Evolutionary conservation across 2,888 invertebrate genomes (phyloP), one percentile per base, ranked within the genome.

Genomic region (Galeopsomyia nigrocyanea): DNA sequence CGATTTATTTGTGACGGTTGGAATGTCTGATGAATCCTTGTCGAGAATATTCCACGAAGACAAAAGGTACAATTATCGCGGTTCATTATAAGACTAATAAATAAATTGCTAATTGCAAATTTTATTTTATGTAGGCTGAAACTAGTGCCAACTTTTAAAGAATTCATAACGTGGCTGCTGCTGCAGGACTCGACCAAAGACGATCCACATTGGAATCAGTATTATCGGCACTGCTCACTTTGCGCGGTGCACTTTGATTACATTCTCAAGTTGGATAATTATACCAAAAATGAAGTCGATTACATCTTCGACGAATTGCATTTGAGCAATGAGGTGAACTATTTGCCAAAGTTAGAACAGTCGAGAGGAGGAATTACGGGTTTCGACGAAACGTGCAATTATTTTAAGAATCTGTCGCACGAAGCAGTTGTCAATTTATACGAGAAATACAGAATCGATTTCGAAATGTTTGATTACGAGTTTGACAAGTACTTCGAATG

Each of bases 161-260:
- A 87, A 76, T 87, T 86, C 66, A 49, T 83, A 21, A 75, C 75
- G 10, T 86, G 86, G 84, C 78, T 87, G 31, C 63, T 87, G 53
- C 66, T 69, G 14, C 79, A 82, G 75, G 74, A 79, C 17, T 58
- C 78, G 6, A 73, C 75, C 9, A 77, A 78, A 21, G 82, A 85
- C 58, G 87, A 87, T 77, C 80, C 81, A n/a, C 87, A 87, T 68
- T 87, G 87, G 87, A 74, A 77, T 72, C 81, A 75, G 47, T 87
- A 85, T 76, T 76, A 83, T 58, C 80, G 76, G 6, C 87, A 87
- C 19, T 87, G 87, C 53, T 81, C 81, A 1, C 74, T 84, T 13
- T 87, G 87, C 53, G 71, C 78, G 56, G 75, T 83, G 17, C 78
- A 76, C 14, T 87, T 85, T 67, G 79, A 84, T 77, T 80, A 80